phyloP scores from a whole-genome alignment of 2,113 vertebrate genomes.

The Myxocyprinus asiaticus region DNA sequence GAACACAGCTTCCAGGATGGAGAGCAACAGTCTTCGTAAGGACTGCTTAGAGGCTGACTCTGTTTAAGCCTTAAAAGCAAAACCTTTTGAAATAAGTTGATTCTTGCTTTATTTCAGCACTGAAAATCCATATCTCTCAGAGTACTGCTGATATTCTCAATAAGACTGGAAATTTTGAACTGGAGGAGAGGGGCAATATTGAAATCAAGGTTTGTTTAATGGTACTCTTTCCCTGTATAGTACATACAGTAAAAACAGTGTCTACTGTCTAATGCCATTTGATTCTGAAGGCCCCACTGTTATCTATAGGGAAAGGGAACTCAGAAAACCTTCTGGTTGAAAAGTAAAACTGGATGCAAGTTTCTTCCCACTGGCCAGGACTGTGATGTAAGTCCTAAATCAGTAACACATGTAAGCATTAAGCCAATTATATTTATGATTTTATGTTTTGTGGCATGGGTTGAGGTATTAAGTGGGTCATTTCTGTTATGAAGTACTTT shows the following conservation, averaged over 20 bases:
- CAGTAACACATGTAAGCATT: conserved; percentile 61
- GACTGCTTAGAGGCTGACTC: too few species aligned
- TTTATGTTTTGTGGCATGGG: too few species aligned
- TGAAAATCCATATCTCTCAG: conserved; percentile 83
- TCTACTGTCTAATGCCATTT: too few species aligned
- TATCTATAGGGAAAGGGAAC: conserved; percentile 79
- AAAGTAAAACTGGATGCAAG: conserved; percentile 72
- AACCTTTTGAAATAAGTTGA: too few species aligned
- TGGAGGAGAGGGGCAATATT: conserved; percentile 81
- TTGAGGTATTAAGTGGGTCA: too few species aligned
- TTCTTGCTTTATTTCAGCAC: conserved; percentile 63
- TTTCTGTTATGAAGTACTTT: too few species aligned
- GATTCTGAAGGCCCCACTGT: neutral
- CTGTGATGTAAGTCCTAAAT: conserved; percentile 45
- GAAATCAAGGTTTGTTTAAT: conserved; percentile 76
- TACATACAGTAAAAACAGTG: too few species aligned
- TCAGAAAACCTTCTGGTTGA: conserved; percentile 83
- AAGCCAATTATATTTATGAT: neutral
- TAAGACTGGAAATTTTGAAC: conserved; percentile 69
- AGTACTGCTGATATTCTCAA: conserved; percentile 74
- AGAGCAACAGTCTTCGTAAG: conserved; percentile 78
- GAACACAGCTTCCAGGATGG: conserved; percentile 78
- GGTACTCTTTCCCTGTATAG: too few species aligned
- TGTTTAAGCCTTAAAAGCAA: too few species aligned
- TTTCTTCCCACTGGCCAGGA: conserved; percentile 56